phyloP scores from a whole-genome alignment of 2,888 invertebrate species.

The Meandrusa payeni region DNA sequence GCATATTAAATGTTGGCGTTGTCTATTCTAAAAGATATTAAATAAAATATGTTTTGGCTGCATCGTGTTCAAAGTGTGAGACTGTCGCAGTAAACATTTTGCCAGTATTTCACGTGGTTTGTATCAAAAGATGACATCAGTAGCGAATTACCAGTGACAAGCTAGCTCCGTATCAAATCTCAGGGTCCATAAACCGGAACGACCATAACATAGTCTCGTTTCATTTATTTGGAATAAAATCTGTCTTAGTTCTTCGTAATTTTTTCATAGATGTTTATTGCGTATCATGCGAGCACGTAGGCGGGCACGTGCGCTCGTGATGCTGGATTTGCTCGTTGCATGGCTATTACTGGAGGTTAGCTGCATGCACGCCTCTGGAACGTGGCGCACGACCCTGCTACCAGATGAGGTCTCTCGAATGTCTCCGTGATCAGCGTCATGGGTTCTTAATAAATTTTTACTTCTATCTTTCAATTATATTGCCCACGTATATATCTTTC shows the following conservation, averaged over 20 bases:
- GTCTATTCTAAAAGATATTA: too few relatives aligned
- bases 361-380: slow-evolving; percentile 6
- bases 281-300: slow-evolving; percentile 5
- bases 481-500: too few relatives aligned
- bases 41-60: too few relatives aligned
- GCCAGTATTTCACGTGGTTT: too few relatives aligned
- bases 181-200: slow-evolving; percentile 4
- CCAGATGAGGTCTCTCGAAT: too few relatives aligned
- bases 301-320: slow-evolving; percentile 11
- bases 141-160: slow-evolving; percentile 7
- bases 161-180: slow-evolving; percentile 13
- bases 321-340: slow-evolving; percentile 10
- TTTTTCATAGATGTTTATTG: slow-evolving; percentile 1
- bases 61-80: too few relatives aligned
- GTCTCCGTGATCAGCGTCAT: too few relatives aligned
- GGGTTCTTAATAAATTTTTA: too few relatives aligned
- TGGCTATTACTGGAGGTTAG: slow-evolving; percentile 13
- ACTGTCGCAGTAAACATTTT: too few relatives aligned
- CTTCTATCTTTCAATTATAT: too few relatives aligned
- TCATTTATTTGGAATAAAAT: slow-evolving; percentile 8
- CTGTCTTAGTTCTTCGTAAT: slow-evolving; percentile 2
- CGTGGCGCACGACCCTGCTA: neutral
- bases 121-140: neutral
- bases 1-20: too few relatives aligned
- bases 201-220: neutral